Evolutionary conservation across 2,113 vertebrate genomes (phyloP).

Genomic region (Dasypus novemcinctus): DNA sequence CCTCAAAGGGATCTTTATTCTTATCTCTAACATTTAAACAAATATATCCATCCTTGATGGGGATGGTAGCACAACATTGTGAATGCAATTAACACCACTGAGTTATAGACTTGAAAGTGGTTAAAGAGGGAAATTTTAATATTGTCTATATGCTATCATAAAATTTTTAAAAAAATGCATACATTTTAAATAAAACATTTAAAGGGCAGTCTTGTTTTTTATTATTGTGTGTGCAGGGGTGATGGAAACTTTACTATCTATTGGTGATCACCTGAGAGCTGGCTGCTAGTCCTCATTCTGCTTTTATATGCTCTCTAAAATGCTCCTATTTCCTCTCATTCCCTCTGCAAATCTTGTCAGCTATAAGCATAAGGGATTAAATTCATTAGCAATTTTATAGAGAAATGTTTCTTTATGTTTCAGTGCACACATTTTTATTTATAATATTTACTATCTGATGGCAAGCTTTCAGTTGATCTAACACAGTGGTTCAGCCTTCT

Average conservation of each 20-base stretch:
- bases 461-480: background rate
- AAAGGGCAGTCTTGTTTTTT: background rate
- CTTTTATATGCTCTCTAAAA: background rate
- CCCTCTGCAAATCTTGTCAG: background rate
- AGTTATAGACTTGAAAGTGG: too few species aligned
- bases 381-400: constrained; percentile 44
- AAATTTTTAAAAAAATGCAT: background rate
- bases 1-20: background rate
- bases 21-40: background rate
- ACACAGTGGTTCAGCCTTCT: background rate
- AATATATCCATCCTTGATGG: too few species aligned
- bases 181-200: background rate
- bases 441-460: background rate
- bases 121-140: too few species aligned
- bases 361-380: background rate
- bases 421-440: background rate
- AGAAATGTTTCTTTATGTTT: constrained; percentile 17
- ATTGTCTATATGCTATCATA: too few species aligned
- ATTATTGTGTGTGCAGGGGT: background rate
- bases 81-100: too few species aligned
- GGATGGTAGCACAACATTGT: too few species aligned
- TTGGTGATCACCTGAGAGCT: constrained; percentile 11
- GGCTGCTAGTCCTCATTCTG: background rate
- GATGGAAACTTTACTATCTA: background rate
- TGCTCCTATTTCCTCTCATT: background rate